Evolutionary conservation across 2,797 vertebrate genomes (phyloP).

Genomic region (Triplophysa yarkandensis): DNA sequence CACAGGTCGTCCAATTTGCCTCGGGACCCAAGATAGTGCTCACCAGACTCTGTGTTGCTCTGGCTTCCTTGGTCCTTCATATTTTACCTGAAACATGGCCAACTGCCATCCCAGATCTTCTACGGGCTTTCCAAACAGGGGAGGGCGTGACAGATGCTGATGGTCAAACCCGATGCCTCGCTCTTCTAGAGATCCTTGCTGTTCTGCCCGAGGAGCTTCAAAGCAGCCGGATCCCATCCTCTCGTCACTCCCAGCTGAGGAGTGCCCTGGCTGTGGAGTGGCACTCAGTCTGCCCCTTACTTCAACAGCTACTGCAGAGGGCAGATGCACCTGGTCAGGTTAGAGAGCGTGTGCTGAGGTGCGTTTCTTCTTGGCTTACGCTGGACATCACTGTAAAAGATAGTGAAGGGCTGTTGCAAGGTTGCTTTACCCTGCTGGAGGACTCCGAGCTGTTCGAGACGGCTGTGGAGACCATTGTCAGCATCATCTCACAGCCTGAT

Average conservation of each 20-base stretch:
- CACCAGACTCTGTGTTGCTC: slow-evolving; percentile 90
- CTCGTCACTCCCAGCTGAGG: slow-evolving; percentile 86
- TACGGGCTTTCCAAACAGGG: slow-evolving; percentile 84
- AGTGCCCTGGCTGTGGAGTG: slow-evolving; percentile 86
- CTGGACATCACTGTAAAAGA: slow-evolving; percentile 88
- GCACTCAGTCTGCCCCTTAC: slow-evolving; percentile 83
- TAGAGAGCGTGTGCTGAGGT: slow-evolving; percentile 90
- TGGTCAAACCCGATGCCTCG: slow-evolving; percentile 84
- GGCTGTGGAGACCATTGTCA: slow-evolving; percentile 93
- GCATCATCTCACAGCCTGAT: slow-evolving; percentile 91
- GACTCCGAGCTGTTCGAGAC: slow-evolving; percentile 91
- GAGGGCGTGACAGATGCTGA: slow-evolving; percentile 79
- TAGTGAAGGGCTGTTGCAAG: slow-evolving; percentile 88
- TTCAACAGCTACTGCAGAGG: slow-evolving; percentile 91
- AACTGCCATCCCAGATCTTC: slow-evolving; percentile 90
- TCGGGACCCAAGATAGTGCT: slow-evolving; percentile 94
- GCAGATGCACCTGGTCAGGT: slow-evolving; percentile 85
- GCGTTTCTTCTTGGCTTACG: slow-evolving; percentile 93
- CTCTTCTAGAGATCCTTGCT: slow-evolving; percentile 90
- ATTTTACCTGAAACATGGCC: slow-evolving; percentile 92
- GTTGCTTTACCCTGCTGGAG: slow-evolving; percentile 85
- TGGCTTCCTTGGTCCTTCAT: slow-evolving; percentile 93
- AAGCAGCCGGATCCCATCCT: slow-evolving; percentile 85
- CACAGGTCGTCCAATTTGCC: slow-evolving; percentile 90
- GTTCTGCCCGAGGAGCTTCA: slow-evolving; percentile 96